Evolutionary conservation across 2,797 vertebrate genomes (phyloP).

Genomic region (Potorous gilbertii): DNA sequence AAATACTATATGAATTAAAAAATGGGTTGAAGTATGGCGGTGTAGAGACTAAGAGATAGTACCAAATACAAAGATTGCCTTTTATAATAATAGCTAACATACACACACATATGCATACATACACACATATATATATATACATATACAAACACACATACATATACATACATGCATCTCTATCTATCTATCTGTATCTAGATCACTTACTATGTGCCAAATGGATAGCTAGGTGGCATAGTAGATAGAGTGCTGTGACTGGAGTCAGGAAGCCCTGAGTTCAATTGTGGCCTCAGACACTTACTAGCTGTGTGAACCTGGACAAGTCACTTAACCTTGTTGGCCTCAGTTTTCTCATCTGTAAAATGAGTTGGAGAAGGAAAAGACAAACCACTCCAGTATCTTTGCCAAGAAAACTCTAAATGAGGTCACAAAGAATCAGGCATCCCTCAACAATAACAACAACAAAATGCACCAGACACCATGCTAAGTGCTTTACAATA

Average conservation of each 20-base stretch:
- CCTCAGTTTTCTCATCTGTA: neutral
- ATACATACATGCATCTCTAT: no score
- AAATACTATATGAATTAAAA: neutral
- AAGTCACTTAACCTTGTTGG: neutral
- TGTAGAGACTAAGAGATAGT: neutral
- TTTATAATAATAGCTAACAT: neutral
- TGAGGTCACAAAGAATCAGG: neutral
- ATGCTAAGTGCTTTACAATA: neutral
- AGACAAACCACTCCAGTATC: neutral
- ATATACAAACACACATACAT: no score
- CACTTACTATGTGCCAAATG: no score
- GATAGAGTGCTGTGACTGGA: neutral
- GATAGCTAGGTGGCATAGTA: no score
- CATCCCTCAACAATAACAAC: neutral
- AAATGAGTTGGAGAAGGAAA: neutral
- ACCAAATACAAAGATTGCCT: neutral
- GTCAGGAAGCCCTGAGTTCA: neutral
- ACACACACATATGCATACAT: neutral
- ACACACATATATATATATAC: no score
- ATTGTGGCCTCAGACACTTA: neutral
- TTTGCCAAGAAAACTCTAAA: neutral
- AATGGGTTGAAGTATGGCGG: neutral
- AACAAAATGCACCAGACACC: neutral
- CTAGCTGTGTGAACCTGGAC: neutral
- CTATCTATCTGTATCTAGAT: no score